Base-by-base conservation (phyloP, 2,797 vertebrate genomes). In the Paramormyrops hopkinsi region DNA sequence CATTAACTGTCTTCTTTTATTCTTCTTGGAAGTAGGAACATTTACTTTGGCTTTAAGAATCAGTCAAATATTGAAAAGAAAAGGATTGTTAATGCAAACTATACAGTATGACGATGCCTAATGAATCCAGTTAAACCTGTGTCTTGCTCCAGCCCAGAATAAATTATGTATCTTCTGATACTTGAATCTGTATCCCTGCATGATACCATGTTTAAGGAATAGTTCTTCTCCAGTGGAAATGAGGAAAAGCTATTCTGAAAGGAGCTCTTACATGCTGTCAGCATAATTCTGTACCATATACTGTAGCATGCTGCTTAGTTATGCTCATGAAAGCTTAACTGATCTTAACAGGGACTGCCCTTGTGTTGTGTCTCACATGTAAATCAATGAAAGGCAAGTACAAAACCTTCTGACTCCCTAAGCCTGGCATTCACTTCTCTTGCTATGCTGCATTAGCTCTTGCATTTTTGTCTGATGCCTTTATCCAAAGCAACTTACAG, bases 11-110 rank as follows among this genome's bases (percentile, higher is more conserved):
- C 65, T 5, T 37, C 65, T 73, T 89, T 25, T 59, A 25, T 25
- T 37, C 82, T 59, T 86, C 56, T 89, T 89, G 88, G 82, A 69
- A 69, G 56, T 1, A 19, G 54, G 25, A 86, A 44, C 46, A 37
- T 69, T 65, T 65, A 8, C 56, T 56, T 89, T 89, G 82, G 88
- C 88, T 51, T 33, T 19, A 2, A 46, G 82, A 85, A 14, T 12
- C 25, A n/a, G 82, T 19, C 25, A 25, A 17, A 6, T 22, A 48
- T 44, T 86, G 76, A 54, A 65, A 46, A 46, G 22, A 41, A 46
- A 48, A 65, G 56, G 37, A 46, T 22, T 88, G 56, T 50, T 88
- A 69, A 69, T 46, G 37, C 33, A 59, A 87, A 62, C 54, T 56
- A 41, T 51, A n/a, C n/a, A n/a, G n/a, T n/a, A 33, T 41, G 59